Conservation (phyloP, 2,888 invertebrate genomes). For the Nemotelus nigrinus region DNA sequence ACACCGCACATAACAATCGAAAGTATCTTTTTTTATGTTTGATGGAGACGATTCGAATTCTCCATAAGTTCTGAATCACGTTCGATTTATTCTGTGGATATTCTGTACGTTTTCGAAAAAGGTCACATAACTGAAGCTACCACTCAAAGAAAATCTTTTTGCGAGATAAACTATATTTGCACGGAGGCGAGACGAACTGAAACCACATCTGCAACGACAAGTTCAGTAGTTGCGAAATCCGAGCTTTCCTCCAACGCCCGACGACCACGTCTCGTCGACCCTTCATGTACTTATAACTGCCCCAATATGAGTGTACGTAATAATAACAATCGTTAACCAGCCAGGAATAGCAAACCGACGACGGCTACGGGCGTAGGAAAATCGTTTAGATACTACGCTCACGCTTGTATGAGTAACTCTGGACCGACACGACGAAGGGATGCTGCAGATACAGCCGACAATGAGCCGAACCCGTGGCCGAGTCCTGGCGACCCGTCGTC, state of each 20-base stretch:
- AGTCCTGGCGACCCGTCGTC: neutral
- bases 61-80: too few relatives aligned
- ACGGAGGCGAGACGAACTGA: neutral
- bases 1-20: too few relatives aligned
- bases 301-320: slow-evolving; percentile 17
- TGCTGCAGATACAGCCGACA: slow-evolving; percentile 37
- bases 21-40: too few relatives aligned
- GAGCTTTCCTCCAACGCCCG: slow-evolving; percentile 21
- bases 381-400: neutral
- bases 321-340: slow-evolving; percentile 17
- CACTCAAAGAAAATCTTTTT: neutral
- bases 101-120: too few relatives aligned
- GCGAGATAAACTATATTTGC: neutral
- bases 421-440: slow-evolving; percentile 18
- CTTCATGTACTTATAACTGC: slow-evolving; percentile 18
- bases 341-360: neutral
- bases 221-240: neutral
- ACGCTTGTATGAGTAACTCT: slow-evolving; percentile 23
- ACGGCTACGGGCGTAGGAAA: slow-evolving; percentile 25
- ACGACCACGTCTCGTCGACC: neutral
- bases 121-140: too few relatives aligned
- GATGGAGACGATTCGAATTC: too few relatives aligned
- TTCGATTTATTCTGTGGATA: too few relatives aligned
- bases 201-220: slow-evolving; percentile 14
- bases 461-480: neutral